Evolutionary conservation across 1,140 invertebrate genomes (phyloP), one percentile per base, ranked within the genome.

Genomic region (Drusus annulatus): DNA sequence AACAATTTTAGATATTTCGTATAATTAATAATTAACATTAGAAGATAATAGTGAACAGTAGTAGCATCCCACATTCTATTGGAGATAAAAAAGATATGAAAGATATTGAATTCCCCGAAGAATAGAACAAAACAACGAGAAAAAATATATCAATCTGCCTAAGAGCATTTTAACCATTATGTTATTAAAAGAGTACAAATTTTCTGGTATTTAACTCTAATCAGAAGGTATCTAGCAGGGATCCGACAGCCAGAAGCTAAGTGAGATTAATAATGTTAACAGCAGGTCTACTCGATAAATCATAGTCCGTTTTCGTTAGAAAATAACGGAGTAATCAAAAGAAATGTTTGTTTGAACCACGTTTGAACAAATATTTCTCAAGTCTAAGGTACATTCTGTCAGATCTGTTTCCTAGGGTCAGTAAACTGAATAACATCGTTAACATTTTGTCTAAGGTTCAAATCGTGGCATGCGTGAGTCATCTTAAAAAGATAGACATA

Each of bases 201-300:
- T 75, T 75, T 75, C 71, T 75, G 51, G 52, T 75, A 75, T 75
- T 75, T 75, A 75, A 17, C 71, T 58, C 36, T 5, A 58, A 75
- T 10, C 25, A 58, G 7, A 31, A 25, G 71, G 31, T 75, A 75
- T 58, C 71, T 19, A 10, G 52, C 10, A n/a, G 69, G 13, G 71
- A 75, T 75, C 71, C 28, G 23, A 19, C 52, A 71, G 28, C 28
- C 54, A 50, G 51, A 75, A 75, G 60, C 60, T 54, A 75, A 58
- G 52, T 58, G 71, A 56, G 52, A 75, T 65, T 15, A 31, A 65
- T 65, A 45, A 45, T 45, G 36, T 45, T 45, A 45, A 45, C 36
- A 45, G 36, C 36, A 45, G 7, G 36, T 45, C 10, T 45, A 45
- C 5, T 45, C 36, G 8, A 45, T 45, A 45, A 45, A 45, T 45